Evolutionary conservation across 2,888 invertebrate genomes (phyloP).

Genomic region (Abrostola tripartita): DNA sequence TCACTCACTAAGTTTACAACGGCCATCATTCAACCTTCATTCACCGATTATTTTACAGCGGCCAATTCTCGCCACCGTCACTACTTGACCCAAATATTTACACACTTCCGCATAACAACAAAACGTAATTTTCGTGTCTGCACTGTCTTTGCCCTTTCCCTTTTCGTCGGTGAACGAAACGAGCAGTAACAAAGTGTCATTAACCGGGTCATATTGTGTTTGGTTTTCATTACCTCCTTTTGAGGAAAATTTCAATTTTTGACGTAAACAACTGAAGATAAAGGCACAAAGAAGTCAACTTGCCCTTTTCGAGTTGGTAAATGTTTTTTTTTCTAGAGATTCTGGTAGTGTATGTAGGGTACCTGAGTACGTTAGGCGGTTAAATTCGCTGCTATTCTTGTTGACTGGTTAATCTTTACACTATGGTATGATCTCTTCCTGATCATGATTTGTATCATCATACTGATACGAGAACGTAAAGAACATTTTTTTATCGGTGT

Average conservation of each 20-base stretch:
- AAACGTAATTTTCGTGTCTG: constrained; percentile 31
- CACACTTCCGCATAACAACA: constrained; percentile 32
- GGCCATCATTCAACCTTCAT: not conserved
- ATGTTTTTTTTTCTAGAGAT: no score
- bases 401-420: no score
- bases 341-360: no score
- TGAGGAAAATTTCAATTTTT: not conserved
- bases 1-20: not conserved
- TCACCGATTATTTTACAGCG: constrained; percentile 3
- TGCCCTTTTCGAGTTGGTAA: no score
- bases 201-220: constrained; percentile 1
- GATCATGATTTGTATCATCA: no score
- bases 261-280: not conserved
- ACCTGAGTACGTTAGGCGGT: no score
- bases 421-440: no score
- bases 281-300: no score
- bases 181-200: constrained; percentile 1
- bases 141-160: constrained; percentile 1
- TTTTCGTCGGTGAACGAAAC: not conserved
- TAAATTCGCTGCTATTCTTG: no score
- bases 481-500: no score
- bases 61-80: constrained; percentile 11
- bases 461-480: no score
- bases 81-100: constrained; percentile 28
- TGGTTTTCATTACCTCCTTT: constrained; percentile 12